Conservation (phyloP, 2,113 vertebrate genomes). For the Muntiacus muntjak region DNA sequence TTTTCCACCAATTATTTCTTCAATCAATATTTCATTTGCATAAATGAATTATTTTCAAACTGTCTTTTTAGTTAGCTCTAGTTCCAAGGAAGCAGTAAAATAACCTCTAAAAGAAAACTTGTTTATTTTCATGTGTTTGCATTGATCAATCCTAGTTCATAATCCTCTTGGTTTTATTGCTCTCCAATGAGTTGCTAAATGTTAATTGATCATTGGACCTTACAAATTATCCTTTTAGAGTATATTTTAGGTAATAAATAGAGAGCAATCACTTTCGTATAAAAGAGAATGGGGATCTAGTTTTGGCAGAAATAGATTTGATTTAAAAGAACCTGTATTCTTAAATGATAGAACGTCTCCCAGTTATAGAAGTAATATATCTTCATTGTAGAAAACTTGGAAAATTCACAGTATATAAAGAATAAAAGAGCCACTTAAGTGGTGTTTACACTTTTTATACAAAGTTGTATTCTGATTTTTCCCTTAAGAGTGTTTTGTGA, state of each 20-base stretch:
- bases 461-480: slow-evolving; percentile 5
- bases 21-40: slow-evolving; percentile 13
- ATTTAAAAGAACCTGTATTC: not conserved
- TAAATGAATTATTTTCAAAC: not conserved
- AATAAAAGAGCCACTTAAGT: not conserved
- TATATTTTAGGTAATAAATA: not conserved
- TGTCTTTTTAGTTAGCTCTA: not conserved
- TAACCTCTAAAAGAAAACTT: not conserved
- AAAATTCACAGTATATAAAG: not conserved
- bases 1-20: not conserved
- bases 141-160: not conserved
- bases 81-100: not conserved
- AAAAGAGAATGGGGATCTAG: not conserved
- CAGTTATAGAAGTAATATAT: not conserved
- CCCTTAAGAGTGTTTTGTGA: not conserved
- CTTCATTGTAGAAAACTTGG: not conserved
- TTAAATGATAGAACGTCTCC: not conserved
- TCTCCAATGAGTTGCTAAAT: not conserved
- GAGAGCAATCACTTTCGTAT: not conserved
- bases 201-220: not conserved
- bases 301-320: not conserved
- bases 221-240: not conserved
- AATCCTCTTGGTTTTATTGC: not conserved
- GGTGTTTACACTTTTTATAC: not conserved
- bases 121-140: slow-evolving; percentile 4